Conservation (phyloP, 1,140 invertebrate genomes). For the Heliconius hewitsoni region DNA sequence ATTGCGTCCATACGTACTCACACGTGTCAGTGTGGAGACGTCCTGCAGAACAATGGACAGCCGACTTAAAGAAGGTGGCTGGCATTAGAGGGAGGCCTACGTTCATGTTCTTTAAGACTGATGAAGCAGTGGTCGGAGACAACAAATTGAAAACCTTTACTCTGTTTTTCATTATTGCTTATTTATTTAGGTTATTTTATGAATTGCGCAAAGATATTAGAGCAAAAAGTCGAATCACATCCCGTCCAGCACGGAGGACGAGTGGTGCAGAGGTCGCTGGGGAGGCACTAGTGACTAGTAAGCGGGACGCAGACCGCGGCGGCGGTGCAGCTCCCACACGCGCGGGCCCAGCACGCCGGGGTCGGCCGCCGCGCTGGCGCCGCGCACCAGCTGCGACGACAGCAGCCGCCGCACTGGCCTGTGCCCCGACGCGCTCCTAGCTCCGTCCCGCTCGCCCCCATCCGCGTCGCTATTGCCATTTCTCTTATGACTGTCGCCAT, state of each 20-base stretch:
- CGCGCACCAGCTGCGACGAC: slow-evolving; percentile 74
- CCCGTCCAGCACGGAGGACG: too few relatives aligned
- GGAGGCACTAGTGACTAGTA: too few relatives aligned
- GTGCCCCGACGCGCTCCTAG: too few relatives aligned
- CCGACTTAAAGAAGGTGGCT: background rate
- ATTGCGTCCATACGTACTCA: too few relatives aligned
- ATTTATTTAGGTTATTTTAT: too few relatives aligned
- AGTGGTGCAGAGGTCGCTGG: too few relatives aligned
- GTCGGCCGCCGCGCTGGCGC: slow-evolving; percentile 85
- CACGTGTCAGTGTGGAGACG: background rate
- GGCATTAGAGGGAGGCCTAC: background rate
- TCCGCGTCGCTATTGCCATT: slow-evolving; percentile 10
- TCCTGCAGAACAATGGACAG: background rate
- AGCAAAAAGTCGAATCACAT: too few relatives aligned
- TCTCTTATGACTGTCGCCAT: too few relatives aligned
- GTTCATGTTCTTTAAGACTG: background rate
- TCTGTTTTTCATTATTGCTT: too few relatives aligned
- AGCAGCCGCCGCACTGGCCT: slow-evolving; percentile 60
- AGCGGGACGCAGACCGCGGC: slow-evolving; percentile 73
- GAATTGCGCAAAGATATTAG: too few relatives aligned
- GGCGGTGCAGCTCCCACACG: slow-evolving; percentile 88
- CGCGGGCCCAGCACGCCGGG: slow-evolving; percentile 92
- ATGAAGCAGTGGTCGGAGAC: background rate
- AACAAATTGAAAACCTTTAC: too few relatives aligned
- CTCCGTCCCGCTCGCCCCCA: too few relatives aligned